These are phyloP conservation scores for Gymnothorax javanicus DNA, from an alignment of 2,797 vertebrate genomes.

Conservation along the genomic window DNA sequence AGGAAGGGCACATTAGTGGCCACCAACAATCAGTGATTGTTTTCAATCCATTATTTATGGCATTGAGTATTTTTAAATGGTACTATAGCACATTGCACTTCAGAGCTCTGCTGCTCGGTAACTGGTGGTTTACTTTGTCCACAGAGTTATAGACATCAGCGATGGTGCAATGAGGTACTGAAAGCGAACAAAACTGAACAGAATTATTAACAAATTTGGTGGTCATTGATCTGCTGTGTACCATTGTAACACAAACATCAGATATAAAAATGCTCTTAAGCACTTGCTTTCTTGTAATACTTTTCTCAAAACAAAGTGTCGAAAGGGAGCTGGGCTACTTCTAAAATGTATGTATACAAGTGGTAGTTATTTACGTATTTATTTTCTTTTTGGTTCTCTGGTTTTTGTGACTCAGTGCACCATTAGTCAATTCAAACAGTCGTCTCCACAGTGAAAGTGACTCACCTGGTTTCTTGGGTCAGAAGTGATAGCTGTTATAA, in stretches of 20 bases:
- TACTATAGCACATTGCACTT: background rate
- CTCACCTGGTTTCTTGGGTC: background rate
- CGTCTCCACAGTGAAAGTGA: too few relatives aligned
- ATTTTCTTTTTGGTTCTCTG: too few relatives aligned
- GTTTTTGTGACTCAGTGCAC: too few relatives aligned
- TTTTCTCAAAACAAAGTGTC: background rate
- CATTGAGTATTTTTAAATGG: background rate
- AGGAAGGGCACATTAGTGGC: background rate
- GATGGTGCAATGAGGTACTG: background rate
- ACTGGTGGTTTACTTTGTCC: background rate
- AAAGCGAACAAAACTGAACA: background rate
- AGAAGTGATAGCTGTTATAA: background rate
- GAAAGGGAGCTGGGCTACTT: background rate
- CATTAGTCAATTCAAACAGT: too few relatives aligned
- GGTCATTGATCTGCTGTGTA: background rate
- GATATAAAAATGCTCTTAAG: background rate
- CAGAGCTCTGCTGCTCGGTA: background rate
- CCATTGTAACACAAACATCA: background rate
- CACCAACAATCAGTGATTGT: background rate
- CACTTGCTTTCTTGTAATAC: background rate
- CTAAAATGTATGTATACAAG: background rate
- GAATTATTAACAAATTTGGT: background rate
- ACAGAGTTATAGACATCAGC: background rate
- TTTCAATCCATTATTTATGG: background rate
- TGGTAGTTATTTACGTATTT: too few relatives aligned